phyloP scores from a whole-genome alignment of 2,888 invertebrate species.

The Agrilus cyanescens region DNA sequence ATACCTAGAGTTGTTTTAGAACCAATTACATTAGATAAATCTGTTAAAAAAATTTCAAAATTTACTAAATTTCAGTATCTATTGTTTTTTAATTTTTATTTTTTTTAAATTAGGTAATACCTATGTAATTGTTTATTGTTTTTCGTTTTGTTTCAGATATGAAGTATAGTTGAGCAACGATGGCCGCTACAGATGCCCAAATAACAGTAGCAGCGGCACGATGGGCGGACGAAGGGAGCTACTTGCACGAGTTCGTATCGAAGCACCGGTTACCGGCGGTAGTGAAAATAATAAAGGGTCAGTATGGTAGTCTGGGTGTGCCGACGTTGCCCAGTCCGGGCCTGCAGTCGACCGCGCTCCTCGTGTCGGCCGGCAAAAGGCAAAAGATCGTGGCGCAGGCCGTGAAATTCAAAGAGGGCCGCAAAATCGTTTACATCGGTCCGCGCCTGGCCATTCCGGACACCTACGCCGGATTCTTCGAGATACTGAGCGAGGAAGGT shows the following conservation, averaged over 20 bases:
- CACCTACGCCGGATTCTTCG: slow-evolving; percentile 84
- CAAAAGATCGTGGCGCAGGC: slow-evolving; percentile 81
- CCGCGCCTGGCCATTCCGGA: slow-evolving; percentile 83
- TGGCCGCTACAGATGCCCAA: slow-evolving; percentile 87
- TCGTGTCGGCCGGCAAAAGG: slow-evolving; percentile 74
- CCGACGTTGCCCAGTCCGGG: slow-evolving; percentile 79
- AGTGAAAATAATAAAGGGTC: slow-evolving; percentile 87
- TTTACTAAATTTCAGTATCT: too few species aligned
- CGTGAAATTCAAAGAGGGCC: slow-evolving; percentile 81
- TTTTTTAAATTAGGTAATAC: too few species aligned
- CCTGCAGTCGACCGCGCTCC: slow-evolving; percentile 72
- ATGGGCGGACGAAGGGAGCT: slow-evolving; percentile 61
- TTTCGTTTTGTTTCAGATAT: slow-evolving; percentile 41
- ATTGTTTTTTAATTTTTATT: neutral
- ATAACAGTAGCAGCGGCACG: slow-evolving; percentile 77
- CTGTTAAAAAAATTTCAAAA: neutral
- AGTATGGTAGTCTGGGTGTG: slow-evolving; percentile 83
- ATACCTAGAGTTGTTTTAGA: too few species aligned
- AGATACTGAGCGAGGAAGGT: slow-evolving; percentile 88
- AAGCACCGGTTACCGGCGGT: slow-evolving; percentile 71
- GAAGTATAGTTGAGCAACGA: slow-evolving; percentile 34
- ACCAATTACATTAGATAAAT: too few species aligned
- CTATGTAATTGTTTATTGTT: neutral
- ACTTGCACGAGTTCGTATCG: slow-evolving; percentile 57
- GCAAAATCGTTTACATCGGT: slow-evolving; percentile 67